Base-by-base conservation (phyloP, 2,888 invertebrate genomes). In the Meloe dianella region DNA sequence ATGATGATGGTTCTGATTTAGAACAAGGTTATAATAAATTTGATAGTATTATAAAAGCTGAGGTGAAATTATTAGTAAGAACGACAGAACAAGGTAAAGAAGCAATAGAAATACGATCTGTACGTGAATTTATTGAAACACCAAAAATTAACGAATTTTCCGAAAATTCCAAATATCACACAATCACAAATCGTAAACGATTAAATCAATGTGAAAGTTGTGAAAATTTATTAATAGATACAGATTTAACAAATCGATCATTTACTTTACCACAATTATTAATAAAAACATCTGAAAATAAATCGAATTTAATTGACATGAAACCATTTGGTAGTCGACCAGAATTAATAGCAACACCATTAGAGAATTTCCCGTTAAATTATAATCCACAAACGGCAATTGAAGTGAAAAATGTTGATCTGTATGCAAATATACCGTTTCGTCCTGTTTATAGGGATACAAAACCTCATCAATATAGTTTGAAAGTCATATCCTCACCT, bases 11-110 rank as follows among this genome's bases (percentile, higher is more conserved):
- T 54, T 24, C 54, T 1, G 54, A 54, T 54, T 6, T 27, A 6
- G 51, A 51, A 12, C 22, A 51, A 24, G 54, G 54, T 5, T 54
- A 54, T 7, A 27, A 2, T 38, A 77, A 78, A 63, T 69, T 66
- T n/a, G 79, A 82, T 67, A 79, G 77, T 66, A 66, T 80, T 17
- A 77, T 83, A 65, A 86, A 82, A 75, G 86, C 86, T 17, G 86
- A 87, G 74, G 83, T 87, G 10, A 86, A 86, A 74, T 76, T 87
- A 8, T 76, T 86, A 63, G 86, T 87, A 1, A 85, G 85, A 78
- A 85, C 86, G 1, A 78, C 81, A 14, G 85, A 86, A 61, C 77
- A 78, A 71, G 86, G 86, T 7, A 83, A 83, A 74, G 86, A 86
- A 73, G 84, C 84, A 59, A 85, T 86, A 58, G 86, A 86, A 78